Evolutionary conservation across 2,888 invertebrate genomes (phyloP).

Genomic region (Hemaris fuciformis): DNA sequence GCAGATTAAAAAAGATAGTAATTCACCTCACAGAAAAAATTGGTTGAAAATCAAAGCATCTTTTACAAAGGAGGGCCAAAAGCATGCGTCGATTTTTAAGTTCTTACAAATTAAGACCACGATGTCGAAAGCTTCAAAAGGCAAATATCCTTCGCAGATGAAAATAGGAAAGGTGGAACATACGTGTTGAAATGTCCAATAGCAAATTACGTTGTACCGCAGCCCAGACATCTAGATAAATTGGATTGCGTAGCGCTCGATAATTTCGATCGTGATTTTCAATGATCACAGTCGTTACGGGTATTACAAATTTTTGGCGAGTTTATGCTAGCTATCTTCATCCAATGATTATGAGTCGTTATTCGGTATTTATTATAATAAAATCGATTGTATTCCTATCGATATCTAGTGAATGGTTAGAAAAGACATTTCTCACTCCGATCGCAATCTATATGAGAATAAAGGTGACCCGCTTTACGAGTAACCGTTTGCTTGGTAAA

Average conservation of each 20-base stretch:
- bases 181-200: conserved; percentile 61
- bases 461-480: not conserved
- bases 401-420: not conserved
- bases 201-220: conserved; percentile 67
- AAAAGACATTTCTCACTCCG: not conserved
- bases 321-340: not conserved
- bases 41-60: too few species aligned
- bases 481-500: not conserved
- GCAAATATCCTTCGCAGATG: conserved; percentile 54
- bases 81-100: not conserved
- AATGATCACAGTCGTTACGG: conserved; percentile 65
- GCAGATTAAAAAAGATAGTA: too few species aligned
- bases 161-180: conserved; percentile 50
- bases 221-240: conserved; percentile 58
- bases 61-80: too few species aligned
- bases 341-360: not conserved
- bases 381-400: conserved; percentile 22
- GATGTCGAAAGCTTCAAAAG: conserved; percentile 36
- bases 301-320: conserved; percentile 21
- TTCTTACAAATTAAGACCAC: not conserved
- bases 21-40: too few species aligned
- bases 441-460: not conserved
- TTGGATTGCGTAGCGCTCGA: conserved; percentile 71
- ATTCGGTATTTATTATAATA: conserved; percentile 12
- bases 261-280: conserved; percentile 69